Evolutionary conservation across 1,140 invertebrate species (phyloP).

Genomic region (Apis mellifera): Amel_HAv3.1 CM009937.2:2403001-2403500

Average conservation of each 20-base stretch:
- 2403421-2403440: constrained; percentile 8
- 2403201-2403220: constrained; percentile 51
- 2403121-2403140: constrained; percentile 47
- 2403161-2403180: constrained; percentile 35
- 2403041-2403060: constrained; percentile 22
- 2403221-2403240: constrained; percentile 60
- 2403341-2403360: constrained; percentile 11
- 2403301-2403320: no score
- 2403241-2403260: constrained; percentile 57
- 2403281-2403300: constrained; percentile 45
- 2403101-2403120: constrained; percentile 65
- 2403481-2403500: rapidly evolving
- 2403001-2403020: no score
- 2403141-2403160: constrained; percentile 62
- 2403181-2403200: constrained; percentile 47
- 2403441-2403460: background rate
- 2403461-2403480: background rate
- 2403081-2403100: constrained; percentile 7
- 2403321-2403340: constrained; percentile 59
- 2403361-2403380: no score
- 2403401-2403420: background rate
- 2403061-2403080: no score
- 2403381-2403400: background rate
- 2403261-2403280: constrained; percentile 67
- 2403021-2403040: no score